Conservation (phyloP, 2,113 vertebrate genomes). For the Salvelinus namaycush region DNA sequence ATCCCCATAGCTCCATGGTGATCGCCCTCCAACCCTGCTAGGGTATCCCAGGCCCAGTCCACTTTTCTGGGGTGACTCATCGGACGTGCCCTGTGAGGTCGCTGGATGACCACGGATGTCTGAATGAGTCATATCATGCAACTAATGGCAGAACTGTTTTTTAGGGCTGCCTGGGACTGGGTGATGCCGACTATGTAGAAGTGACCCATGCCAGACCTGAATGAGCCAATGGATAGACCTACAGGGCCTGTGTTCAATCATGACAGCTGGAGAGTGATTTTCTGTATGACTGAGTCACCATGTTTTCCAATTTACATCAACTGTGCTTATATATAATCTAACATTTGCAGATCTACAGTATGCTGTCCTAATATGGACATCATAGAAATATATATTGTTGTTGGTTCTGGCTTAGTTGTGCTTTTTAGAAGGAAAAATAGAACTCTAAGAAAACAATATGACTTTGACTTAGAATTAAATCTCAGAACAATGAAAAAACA, state of each 20-base stretch:
- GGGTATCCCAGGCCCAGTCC: background rate
- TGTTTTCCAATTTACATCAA: background rate
- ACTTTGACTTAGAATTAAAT: too few relatives aligned
- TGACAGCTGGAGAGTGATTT: too few relatives aligned
- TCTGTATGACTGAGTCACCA: background rate
- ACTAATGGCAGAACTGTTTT: background rate
- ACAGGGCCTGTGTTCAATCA: background rate
- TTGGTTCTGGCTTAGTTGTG: background rate
- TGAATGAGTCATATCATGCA: background rate
- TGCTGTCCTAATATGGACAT: too few relatives aligned
- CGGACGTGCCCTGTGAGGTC: background rate
- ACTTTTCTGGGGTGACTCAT: background rate
- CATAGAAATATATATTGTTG: background rate
- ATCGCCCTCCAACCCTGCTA: background rate
- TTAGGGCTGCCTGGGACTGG: background rate
- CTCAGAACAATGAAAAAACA: too few relatives aligned
- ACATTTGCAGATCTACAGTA: too few relatives aligned
- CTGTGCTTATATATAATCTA: too few relatives aligned
- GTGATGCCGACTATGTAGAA: background rate
- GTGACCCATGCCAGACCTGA: background rate
- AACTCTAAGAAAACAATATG: too few relatives aligned
- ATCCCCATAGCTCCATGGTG: constrained; percentile 25
- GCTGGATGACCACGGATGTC: background rate
- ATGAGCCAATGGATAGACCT: background rate
- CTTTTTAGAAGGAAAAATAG: too few relatives aligned